phyloP scores from a whole-genome alignment of 2,797 vertebrate genomes.

The Synanceia verrucosa region DNA sequence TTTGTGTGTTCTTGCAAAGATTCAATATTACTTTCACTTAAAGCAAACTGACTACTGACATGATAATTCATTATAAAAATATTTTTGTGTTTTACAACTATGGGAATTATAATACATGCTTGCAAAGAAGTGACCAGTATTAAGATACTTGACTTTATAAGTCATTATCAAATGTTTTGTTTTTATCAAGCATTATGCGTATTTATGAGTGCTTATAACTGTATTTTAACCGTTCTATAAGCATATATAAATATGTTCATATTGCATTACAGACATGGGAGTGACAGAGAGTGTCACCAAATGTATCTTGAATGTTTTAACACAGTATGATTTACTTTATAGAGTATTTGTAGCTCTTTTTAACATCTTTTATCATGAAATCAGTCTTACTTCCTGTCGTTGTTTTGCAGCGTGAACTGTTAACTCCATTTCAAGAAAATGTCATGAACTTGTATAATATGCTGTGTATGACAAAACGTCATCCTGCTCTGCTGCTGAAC shows the following conservation, averaged over 20 bases:
- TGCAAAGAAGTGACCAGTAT: not conserved
- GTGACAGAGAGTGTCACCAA: not conserved
- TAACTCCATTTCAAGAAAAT: conserved; percentile 30
- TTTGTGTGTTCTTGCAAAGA: not conserved
- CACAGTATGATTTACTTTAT: conserved; percentile 14
- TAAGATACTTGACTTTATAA: no score
- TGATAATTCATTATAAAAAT: not conserved
- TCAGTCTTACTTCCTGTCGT: conserved; percentile 28
- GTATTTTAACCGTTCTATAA: not conserved
- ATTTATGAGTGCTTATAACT: not conserved
- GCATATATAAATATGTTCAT: not conserved
- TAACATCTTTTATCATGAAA: conserved; percentile 29
- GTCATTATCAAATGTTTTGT: no score
- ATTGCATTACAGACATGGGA: not conserved
- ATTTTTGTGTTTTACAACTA: not conserved
- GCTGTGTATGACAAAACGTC: conserved; percentile 20
- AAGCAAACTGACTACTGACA: not conserved
- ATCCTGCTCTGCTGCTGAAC: conserved; percentile 49
- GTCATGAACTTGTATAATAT: conserved; percentile 21
- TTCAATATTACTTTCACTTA: no score
- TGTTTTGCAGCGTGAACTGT: conserved; percentile 18
- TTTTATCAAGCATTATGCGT: not conserved
- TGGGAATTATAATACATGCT: not conserved
- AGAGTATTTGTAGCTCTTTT: conserved; percentile 28
- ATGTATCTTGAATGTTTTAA: conserved; percentile 20